Evolutionary conservation across 2,888 invertebrate species (phyloP).

Genomic region (Pollenia amentaria): DNA sequence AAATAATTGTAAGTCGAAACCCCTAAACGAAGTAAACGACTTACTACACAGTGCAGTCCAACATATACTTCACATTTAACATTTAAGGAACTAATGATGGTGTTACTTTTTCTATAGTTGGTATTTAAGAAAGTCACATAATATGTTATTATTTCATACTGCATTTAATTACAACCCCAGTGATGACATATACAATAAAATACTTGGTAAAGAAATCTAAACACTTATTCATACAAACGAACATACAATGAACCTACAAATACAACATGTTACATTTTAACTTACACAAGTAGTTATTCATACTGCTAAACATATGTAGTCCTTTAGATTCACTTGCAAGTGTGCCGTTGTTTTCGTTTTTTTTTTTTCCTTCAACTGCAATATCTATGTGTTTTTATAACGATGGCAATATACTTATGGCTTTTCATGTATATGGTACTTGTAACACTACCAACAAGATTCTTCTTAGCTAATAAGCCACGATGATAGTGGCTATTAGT

Average conservation of each 20-base stretch:
- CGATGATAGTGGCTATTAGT: constrained; percentile 70
- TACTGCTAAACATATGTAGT: constrained; percentile 17
- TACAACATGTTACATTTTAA: constrained; percentile 16
- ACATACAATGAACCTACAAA: not conserved
- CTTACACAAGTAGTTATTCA: constrained; percentile 2
- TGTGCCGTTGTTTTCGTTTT: not conserved
- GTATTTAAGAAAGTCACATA: constrained; percentile 70
- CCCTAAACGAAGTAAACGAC: constrained; percentile 13
- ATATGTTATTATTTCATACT: constrained; percentile 72
- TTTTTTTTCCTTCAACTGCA: constrained; percentile 12
- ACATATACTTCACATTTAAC: constrained; percentile 44
- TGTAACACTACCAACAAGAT: constrained; percentile 58
- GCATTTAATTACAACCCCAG: constrained; percentile 69
- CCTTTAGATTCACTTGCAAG: constrained; percentile 31
- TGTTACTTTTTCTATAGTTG: constrained; percentile 55
- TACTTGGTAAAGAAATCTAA: constrained; percentile 38
- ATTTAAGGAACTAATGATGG: constrained; percentile 66
- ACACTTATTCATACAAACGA: not conserved
- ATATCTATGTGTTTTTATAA: constrained; percentile 52
- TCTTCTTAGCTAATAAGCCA: constrained; percentile 70
- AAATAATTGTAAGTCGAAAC: not conserved
- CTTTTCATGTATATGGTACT: constrained; percentile 56
- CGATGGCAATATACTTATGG: constrained; percentile 69
- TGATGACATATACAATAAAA: constrained; percentile 60
- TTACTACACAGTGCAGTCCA: not conserved